A percentile compares a stretch with the other conserved stretches of the same genome.
phyloP scores from a whole-genome alignment of 2,113 vertebrate species.

The Recurvirostra avosetta region DNA sequence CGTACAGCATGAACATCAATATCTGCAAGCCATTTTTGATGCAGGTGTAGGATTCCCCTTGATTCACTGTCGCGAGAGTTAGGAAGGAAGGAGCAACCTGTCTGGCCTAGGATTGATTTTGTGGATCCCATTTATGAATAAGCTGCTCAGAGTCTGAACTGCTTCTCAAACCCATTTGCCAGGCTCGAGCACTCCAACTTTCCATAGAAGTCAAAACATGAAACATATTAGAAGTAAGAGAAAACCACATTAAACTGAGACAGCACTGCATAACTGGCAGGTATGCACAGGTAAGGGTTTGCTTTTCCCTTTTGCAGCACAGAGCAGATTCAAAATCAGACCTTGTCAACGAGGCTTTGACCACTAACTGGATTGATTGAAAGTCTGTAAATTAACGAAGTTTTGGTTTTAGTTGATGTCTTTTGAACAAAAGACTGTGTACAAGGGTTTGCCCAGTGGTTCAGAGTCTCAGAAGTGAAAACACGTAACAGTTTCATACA shows the following conservation, averaged over 20 bases:
- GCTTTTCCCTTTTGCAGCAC: not conserved
- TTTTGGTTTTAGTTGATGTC: not conserved
- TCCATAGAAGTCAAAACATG: not conserved
- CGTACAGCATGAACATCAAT: accelerated
- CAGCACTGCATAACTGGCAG: not conserved
- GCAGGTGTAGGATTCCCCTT: not conserved
- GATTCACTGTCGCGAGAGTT: accelerated
- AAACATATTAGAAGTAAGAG: not conserved
- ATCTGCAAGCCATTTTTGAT: not conserved
- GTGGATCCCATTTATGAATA: not conserved
- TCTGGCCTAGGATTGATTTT: not conserved
- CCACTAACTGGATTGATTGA: not conserved
- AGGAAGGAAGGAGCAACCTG: not conserved
- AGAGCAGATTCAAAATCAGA: not conserved
- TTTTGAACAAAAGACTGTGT: not conserved
- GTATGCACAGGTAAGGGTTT: not conserved
- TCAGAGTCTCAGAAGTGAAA: not conserved
- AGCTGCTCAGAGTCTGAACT: not conserved
- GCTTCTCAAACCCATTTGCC: not conserved
- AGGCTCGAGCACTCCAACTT: not conserved
- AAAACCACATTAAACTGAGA: not conserved
- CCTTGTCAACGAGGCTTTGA: not conserved
- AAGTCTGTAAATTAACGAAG: not conserved
- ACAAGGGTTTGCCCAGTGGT: not conserved
- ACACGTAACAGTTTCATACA: accelerated